Base-by-base conservation (phyloP, 2,113 vertebrate species). In the Oxyura jamaicensis region DNA sequence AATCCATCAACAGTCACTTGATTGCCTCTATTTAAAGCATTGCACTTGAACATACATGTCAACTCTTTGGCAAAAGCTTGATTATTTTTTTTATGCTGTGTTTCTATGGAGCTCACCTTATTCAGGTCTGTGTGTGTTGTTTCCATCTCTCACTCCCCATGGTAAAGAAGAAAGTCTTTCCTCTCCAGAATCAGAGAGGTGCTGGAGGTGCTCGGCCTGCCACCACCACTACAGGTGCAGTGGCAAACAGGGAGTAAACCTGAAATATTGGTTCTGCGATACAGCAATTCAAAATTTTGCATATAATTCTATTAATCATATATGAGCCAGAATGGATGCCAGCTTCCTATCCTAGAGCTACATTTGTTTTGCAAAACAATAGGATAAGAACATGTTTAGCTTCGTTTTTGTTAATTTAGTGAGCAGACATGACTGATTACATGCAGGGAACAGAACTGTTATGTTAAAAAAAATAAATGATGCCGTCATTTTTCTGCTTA, bases 351-450 rank as follows among this genome's bases (percentile, higher is more conserved):
- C 86, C 86, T 93, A 86, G 80, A 96, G 92, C 92, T 94, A 91
- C 94, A 88, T 95, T 93, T 92, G 65, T 94, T 97, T 93, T 96
- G 82, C 52, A 94, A 86, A 90, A 93, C 80, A 95, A 95, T 95
- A 67, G 96, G 82, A 91, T 95, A 83, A 93, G 83, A 95, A 82
- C 86, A 89, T 89, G 74, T 91, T 97, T 92, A 94, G 85, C 91
- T 96, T 96, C 91, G 56, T 96, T 97, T 96, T 94, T 94, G 92
- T 94, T 96, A 97, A 94, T 96, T 62, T 59, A 78, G 87, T 87
- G 77, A 94, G 91, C 76, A 95, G 95, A 96, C 86, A 73, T 96
- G 96, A 93, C 95, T 96, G 95, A 95, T 90, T 91, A 71, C 77
- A 67, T 63, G 20, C 48, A 89, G 89, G 89, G 94, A 96, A 85